phyloP scores from a whole-genome alignment of 2,797 vertebrate genomes.

The Mormyrus proboscirostris region DNA sequence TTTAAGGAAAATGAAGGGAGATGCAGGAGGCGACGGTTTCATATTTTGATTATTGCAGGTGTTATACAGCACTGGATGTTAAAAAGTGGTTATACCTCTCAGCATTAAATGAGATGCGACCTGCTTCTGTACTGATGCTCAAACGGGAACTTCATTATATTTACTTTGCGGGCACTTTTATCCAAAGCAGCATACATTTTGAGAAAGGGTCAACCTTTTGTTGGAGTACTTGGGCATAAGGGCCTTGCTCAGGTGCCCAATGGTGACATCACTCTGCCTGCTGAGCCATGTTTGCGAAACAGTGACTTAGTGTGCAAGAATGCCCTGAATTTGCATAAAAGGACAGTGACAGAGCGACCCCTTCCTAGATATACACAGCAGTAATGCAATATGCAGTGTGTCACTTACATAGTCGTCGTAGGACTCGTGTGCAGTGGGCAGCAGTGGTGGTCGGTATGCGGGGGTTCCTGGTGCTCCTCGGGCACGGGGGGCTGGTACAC shows the following conservation, averaged over 20 bases:
- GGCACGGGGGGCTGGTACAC: conserved; percentile 67
- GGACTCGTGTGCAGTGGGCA: conserved; percentile 72
- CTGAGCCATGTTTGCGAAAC: not conserved
- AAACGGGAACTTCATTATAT: not conserved
- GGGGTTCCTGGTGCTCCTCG: conserved; percentile 65
- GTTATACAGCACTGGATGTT: not conserved
- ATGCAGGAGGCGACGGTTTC: not conserved
- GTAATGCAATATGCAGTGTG: not conserved
- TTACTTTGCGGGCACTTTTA: not conserved
- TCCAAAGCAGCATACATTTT: not conserved
- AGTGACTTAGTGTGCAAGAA: not conserved
- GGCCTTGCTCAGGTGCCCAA: not conserved
- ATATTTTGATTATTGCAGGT: not conserved
- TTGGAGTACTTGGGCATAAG: not conserved
- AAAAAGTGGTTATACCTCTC: not conserved
- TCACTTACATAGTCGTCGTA: conserved; percentile 95
- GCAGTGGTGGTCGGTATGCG: conserved; percentile 76
- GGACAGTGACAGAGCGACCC: not conserved
- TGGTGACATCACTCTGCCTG: not conserved
- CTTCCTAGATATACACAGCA: not conserved
- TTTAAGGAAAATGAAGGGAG: not conserved
- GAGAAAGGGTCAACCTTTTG: not conserved
- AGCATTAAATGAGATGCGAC: not conserved
- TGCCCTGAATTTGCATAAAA: not conserved
- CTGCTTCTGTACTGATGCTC: not conserved